Percentiles rank a stretch among this genome's conserved stretches.
Evolutionary conservation across 2,797 vertebrate genomes (phyloP).

Genomic region (Phataginus tetradactyla): DNA sequence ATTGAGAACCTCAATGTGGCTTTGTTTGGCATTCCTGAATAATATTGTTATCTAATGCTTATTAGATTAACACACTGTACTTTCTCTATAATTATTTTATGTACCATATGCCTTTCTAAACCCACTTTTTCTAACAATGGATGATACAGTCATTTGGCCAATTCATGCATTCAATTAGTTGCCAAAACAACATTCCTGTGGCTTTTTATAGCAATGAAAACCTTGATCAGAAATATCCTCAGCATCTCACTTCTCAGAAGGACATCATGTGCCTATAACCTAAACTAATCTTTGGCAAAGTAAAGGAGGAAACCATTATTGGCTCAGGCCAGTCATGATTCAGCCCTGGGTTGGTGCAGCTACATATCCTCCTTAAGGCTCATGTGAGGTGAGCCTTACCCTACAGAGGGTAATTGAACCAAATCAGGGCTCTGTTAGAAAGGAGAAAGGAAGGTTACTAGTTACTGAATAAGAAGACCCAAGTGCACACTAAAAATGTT

Average conservation of each 20-base stretch:
- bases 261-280: background rate
- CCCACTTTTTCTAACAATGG: slow-evolving; percentile 20
- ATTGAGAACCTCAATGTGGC: background rate
- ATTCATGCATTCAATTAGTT: background rate
- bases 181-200: background rate
- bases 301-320: background rate
- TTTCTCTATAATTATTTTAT: slow-evolving; percentile 38
- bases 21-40: background rate
- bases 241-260: slow-evolving; percentile 3
- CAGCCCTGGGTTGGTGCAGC: background rate
- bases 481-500: background rate
- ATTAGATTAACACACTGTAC: background rate
- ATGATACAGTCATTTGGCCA: background rate
- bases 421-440: background rate
- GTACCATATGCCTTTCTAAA: background rate
- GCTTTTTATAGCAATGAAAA: background rate
- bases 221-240: background rate
- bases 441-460: background rate
- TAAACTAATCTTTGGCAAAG: background rate
- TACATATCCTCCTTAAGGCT: background rate
- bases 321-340: background rate
- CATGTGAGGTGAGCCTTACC: background rate
- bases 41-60: background rate
- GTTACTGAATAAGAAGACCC: background rate
- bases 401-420: background rate